Evolutionary conservation across 2,888 invertebrate genomes (phyloP), one percentile per base, ranked within the genome.

Genomic region (Sclerodermus sp.): DNA sequence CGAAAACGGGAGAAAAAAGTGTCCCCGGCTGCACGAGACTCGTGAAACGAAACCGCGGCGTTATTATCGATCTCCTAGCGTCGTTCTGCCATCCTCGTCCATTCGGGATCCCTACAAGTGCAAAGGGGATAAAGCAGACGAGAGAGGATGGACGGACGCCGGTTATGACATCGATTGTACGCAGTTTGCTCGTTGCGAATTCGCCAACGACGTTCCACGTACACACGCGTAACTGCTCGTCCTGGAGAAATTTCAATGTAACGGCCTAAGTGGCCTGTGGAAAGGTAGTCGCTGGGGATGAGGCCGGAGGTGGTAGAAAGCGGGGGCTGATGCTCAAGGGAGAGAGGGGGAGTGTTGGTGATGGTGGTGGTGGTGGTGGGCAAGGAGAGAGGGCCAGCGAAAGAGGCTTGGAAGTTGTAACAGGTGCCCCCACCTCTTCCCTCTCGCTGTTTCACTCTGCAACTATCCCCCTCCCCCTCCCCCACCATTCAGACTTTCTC

Each of bases 51-150:
- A 63, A 60, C 60, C 57, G 47, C 55, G 58, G 60, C 52, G 58
- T 64, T 64, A 64, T 60, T 58, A 64, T 64, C 64, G 63, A 64
- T 64, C 61, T 64, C 60, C 52, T 49, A 49, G 53, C 58, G 57
- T 57, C 64, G 23, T 63, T 63, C 58, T 58, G 58, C 58, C 61
- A 3, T 63, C 57, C 57, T 55, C 53, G 53, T 17, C 23, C 40
- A 13, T 23, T 9, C 40, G 40, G 23, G 23, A 38, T 58, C 53
- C 55, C 55, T 60, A 60, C 54, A 63, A 59, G 57, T 62, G 57
- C 52, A n/a, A 8, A 10, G 17, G 40, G 15, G 17, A 17, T 8
- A 23, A 17, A 18, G 13, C 3, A 40, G 16, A 12, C n/a, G 55
- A 55, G 51, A 63, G 58, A 51, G 12, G 8, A 45, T n/a, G 41